Evolutionary conservation across 2,113 vertebrate species (phyloP), one percentile per base, ranked within the genome.

Genomic region (Machaerirhynchus nigripectus): DNA sequence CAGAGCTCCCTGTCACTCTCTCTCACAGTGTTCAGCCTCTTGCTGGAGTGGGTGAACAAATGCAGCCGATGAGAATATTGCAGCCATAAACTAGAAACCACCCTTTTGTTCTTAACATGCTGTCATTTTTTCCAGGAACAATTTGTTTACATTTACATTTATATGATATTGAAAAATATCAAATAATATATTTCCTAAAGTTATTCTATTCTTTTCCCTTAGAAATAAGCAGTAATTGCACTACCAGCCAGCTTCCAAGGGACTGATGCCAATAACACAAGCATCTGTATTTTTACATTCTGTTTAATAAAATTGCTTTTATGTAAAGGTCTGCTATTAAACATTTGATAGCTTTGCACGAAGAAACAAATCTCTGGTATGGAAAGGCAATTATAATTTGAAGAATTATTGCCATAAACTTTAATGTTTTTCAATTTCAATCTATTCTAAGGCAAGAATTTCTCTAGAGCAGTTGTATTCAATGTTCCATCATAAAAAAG

Each of bases 371-470:
- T 87, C 27, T 84, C 68, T 85, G 63, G 61, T 73, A 94, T 27
- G 28, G 75, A 94, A 96, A 96, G 64, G 88, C 95, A 96, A 96
- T 96, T 96, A 93, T 89, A 96, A 94, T 93, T 89, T 91, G 89
- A 97, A 86, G 90, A 96, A 94, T 94, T 94, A 90, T 93, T 93
- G 71, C 93, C 79, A 95, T 97, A 96, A 97, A 96, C 55, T 84
- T 96, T 96, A 92, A 96, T 94, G 86, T 85, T 97, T 96, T 97
- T 95, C 93, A 89, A 76, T 96, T 97, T 92, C 79, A 76, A 59
- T 92, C 83, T 82, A 95, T 93, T 96, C 79, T 92, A 83, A 95
- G 47, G 89, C 30, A 87, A 89, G 85, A 78, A 95, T 78, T 60
- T 67, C 83, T 73, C 63, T 74, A 56, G 26, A 84, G 70, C 53